phyloP scores from a whole-genome alignment of 1,140 invertebrate genomes.

The Bombus waltoni region DNA sequence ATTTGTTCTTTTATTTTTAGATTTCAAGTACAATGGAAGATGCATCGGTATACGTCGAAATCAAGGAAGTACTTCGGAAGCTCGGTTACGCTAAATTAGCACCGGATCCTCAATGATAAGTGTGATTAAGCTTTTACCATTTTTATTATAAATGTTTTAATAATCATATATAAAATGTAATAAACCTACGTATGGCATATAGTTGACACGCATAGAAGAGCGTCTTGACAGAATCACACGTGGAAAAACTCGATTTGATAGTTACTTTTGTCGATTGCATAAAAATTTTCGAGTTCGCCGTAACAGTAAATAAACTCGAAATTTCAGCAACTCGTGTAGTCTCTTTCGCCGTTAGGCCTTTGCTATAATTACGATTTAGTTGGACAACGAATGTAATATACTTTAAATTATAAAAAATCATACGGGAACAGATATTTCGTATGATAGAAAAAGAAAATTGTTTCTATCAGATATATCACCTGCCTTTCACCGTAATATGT shows the following conservation, averaged over 20 bases:
- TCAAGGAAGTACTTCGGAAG: conserved; percentile 88
- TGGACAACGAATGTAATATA: background rate
- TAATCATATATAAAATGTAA: conserved; percentile 50
- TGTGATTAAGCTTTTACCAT: conserved; percentile 20
- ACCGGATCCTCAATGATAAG: conserved; percentile 85
- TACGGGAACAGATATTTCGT: background rate
- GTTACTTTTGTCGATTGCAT: background rate
- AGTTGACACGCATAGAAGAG: conserved; percentile 11
- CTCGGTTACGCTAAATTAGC: conserved; percentile 89
- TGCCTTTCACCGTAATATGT: background rate
- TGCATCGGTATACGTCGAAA: conserved; percentile 90
- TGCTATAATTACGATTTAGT: background rate
- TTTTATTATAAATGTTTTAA: conserved; percentile 37
- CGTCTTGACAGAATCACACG: background rate
- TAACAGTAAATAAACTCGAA: background rate
- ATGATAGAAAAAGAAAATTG: conserved; percentile 1
- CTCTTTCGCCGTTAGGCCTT: background rate
- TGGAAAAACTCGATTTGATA: background rate
- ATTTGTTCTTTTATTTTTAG: conserved; percentile 76
- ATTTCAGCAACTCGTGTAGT: conserved; percentile 1
- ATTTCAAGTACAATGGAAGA: conserved; percentile 95
- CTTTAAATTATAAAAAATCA: background rate
- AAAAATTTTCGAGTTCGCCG: background rate
- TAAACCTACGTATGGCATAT: conserved; percentile 36
- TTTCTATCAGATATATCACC: background rate